Evolutionary conservation across 2,888 invertebrate species (phyloP).

Genomic region (Sinopyrophorus schimmeli): DNA sequence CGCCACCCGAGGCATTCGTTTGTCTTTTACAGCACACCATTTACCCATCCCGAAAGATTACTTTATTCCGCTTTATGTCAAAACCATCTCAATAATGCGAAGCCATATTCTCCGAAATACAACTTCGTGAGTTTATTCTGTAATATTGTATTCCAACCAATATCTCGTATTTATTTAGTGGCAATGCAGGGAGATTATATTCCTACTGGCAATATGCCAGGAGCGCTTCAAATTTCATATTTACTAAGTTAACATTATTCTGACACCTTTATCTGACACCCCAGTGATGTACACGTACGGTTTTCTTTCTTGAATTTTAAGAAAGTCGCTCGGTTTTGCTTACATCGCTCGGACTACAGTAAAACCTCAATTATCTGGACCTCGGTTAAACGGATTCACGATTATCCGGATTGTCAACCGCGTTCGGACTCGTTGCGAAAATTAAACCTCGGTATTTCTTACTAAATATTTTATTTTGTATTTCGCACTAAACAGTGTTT

Average conservation of each 20-base stretch:
- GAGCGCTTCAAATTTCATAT: constrained; percentile 54
- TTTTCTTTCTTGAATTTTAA: constrained; percentile 31
- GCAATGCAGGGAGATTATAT: constrained; percentile 43
- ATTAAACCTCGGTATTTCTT: no score
- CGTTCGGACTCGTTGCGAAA: no score
- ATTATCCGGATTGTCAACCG: no score
- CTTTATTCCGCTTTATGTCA: constrained; percentile 33
- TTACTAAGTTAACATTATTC: constrained; percentile 51
- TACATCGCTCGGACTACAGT: no score
- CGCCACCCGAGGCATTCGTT: constrained; percentile 30
- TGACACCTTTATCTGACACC: constrained; percentile 41
- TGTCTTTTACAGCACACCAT: constrained; percentile 32
- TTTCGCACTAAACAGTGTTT: no score
- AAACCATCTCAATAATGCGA: constrained; percentile 33
- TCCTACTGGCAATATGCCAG: constrained; percentile 48
- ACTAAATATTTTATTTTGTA: no score
- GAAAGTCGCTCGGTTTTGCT: no score
- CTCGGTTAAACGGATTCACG: no score
- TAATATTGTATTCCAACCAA: constrained; percentile 40
- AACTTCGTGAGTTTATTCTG: constrained; percentile 29
- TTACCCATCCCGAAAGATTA: constrained; percentile 31
- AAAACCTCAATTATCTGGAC: no score
- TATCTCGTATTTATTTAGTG: constrained; percentile 41
- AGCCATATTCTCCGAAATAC: constrained; percentile 19
- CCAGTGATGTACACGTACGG: no score